These are phyloP conservation scores for Nothocercus julius DNA, from an alignment of 2,113 vertebrate species.

Conservation along the genomic window DNA sequence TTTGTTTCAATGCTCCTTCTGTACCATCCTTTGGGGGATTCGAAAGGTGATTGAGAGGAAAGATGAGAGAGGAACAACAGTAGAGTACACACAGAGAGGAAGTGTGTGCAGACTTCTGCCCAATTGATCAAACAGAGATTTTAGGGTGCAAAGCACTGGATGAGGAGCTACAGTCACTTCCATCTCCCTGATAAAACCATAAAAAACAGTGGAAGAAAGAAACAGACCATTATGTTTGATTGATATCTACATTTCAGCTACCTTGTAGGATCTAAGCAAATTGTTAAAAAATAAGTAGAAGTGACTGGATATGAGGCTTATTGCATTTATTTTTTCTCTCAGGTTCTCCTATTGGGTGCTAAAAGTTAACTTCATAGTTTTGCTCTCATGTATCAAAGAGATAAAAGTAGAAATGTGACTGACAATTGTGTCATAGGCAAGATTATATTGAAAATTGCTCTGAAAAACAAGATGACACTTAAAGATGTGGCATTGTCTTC, in stretches of 20 bases:
- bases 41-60: background rate
- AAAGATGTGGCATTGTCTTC: fast-evolving
- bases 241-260: background rate
- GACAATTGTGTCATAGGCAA: background rate
- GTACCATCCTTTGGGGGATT: background rate
- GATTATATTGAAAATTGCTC: background rate
- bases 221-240: background rate
- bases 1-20: background rate
- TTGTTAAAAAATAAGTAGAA: background rate
- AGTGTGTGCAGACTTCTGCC: background rate
- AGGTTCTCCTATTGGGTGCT: background rate
- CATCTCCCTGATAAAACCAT: background rate
- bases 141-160: background rate
- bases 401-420: background rate
- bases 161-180: background rate
- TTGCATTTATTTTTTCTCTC: background rate
- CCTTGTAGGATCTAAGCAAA: background rate
- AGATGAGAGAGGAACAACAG: background rate
- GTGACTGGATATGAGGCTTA: background rate
- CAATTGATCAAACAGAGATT: background rate
- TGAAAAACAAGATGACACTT: background rate
- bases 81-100: background rate
- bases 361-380: background rate
- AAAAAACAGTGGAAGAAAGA: background rate
- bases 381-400: background rate